phyloP scores from a whole-genome alignment of 2,888 invertebrate species.

The Dryadula phaetusa region DNA sequence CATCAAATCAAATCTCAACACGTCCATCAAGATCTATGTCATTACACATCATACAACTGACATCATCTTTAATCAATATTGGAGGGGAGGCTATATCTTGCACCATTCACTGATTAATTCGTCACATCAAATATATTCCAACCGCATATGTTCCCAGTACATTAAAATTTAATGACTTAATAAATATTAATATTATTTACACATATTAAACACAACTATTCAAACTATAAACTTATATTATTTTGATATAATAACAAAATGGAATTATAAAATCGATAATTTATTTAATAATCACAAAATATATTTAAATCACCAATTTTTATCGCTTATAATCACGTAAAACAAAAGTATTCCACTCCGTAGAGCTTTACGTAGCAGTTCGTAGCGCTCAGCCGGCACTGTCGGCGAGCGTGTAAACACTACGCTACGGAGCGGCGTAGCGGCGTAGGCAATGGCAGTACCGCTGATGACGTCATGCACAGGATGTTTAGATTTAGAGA shows the following conservation, averaged over 20 bases:
- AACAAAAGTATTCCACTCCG: slow-evolving; percentile 29
- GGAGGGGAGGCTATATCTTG: slow-evolving; percentile 16
- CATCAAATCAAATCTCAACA: slow-evolving; percentile 6
- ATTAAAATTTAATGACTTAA: slow-evolving; percentile 13
- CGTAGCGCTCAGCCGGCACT: slow-evolving; percentile 62
- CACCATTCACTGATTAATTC: slow-evolving; percentile 22
- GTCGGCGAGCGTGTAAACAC: slow-evolving; percentile 71
- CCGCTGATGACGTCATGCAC: slow-evolving; percentile 61
- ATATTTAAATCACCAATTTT: not conserved
- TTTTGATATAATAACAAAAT: not conserved
- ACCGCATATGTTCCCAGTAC: not conserved
- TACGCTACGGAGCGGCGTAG: slow-evolving; percentile 70
- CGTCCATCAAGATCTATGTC: slow-evolving; percentile 12
- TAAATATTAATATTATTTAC: not conserved
- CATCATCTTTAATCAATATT: slow-evolving; percentile 18
- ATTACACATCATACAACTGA: slow-evolving; percentile 25
- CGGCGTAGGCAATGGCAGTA: slow-evolving; percentile 44
- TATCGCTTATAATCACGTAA: not conserved
- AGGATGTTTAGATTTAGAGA: slow-evolving; percentile 27
- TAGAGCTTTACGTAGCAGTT: slow-evolving; percentile 52
- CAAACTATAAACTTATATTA: not conserved
- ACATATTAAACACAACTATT: not conserved
- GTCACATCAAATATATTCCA: slow-evolving; percentile 5
- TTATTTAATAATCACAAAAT: not conserved
- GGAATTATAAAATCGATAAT: not conserved